A percentile compares a stretch with the other conserved stretches of the same genome.
Evolutionary conservation across 2,113 vertebrate genomes (phyloP).

Genomic region (Bos javanicus): DNA sequence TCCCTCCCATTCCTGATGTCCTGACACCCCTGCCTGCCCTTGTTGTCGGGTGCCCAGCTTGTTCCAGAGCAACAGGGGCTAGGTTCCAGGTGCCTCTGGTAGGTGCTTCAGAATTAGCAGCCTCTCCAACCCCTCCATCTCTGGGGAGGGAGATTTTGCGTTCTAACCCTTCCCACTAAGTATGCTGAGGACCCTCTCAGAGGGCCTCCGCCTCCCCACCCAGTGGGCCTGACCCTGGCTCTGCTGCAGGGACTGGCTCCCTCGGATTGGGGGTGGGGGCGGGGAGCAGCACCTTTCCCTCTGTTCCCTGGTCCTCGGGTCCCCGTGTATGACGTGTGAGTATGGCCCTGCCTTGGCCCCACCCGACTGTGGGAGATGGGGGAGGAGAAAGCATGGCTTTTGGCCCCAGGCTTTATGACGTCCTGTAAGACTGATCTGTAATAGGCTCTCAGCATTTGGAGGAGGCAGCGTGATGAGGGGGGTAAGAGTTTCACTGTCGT

Average conservation of each 20-base stretch:
- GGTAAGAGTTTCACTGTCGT: not conserved
- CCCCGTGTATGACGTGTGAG: not conserved
- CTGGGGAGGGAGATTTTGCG: not conserved
- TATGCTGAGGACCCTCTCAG: not conserved
- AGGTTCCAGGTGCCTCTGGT: not conserved
- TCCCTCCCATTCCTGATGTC: not conserved
- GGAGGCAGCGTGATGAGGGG: not conserved
- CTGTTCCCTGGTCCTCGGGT: not conserved
- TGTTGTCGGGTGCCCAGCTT: not conserved
- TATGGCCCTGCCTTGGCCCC: not conserved
- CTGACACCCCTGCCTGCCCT: not conserved
- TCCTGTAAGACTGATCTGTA: not conserved
- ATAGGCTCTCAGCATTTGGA: not conserved
- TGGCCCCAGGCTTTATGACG: not conserved
- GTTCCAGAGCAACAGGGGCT: not conserved
- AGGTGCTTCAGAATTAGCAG: not conserved
- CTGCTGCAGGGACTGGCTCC: not conserved
- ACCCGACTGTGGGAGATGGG: not conserved
- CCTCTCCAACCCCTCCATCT: not conserved
- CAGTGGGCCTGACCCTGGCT: not conserved
- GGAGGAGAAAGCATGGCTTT: not conserved
- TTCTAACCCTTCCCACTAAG: not conserved
- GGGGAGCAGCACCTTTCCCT: not conserved
- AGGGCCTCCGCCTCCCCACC: rapidly evolving
- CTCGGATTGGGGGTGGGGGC: not conserved